These are phyloP conservation scores for Halocaridina rubra DNA, from an alignment of 2,888 invertebrate genomes.

Conservation along the genomic window DNA sequence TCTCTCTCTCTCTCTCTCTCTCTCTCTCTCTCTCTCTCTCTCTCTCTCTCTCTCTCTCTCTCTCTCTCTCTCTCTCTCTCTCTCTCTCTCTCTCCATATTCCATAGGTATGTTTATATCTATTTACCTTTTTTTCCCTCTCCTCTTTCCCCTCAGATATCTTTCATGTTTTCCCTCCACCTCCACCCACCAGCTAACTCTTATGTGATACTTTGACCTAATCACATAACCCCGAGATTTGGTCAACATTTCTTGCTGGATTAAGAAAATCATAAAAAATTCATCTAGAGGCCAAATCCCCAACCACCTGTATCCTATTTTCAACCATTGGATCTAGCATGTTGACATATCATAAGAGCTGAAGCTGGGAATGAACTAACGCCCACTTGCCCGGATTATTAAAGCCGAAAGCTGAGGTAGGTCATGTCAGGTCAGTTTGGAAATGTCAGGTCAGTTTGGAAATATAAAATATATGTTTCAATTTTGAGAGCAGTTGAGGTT, in stretches of 20 bases:
- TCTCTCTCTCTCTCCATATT: background rate
- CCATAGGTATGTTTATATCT: no score
- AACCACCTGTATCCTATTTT: background rate
- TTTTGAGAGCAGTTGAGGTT: no score
- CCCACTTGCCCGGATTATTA: no score
- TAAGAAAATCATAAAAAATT: no score
- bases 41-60: background rate
- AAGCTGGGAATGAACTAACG: no score
- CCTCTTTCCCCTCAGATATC: background rate
- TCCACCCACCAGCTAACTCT: background rate
- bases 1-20: background rate
- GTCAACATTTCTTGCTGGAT: background rate
- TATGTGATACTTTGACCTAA: background rate
- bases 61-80: background rate
- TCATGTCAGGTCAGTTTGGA: no score
- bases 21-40: background rate
- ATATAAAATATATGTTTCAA: no score
- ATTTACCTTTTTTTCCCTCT: background rate
- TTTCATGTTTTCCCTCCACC: background rate
- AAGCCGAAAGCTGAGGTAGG: no score
- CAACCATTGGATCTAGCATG: background rate
- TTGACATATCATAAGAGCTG: background rate
- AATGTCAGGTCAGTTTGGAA: no score
- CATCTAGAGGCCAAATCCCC: background rate
- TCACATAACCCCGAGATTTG: background rate